Conservation (phyloP, 2,113 vertebrate genomes). For the Picathartes gymnocephalus region DNA sequence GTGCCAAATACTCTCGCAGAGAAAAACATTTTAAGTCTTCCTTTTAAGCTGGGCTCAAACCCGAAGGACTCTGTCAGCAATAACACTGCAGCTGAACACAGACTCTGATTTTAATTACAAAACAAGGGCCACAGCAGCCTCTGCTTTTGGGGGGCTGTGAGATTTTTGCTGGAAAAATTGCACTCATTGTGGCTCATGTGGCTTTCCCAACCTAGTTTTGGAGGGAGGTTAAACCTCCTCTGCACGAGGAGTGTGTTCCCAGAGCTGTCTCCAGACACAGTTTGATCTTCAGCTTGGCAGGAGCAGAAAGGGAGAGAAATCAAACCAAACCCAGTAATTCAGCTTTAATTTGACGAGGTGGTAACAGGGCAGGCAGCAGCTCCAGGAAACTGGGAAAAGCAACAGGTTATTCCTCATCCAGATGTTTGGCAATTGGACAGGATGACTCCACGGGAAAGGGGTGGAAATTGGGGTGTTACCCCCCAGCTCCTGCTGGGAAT, state of each 20-base stretch:
- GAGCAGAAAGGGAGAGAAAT: background rate
- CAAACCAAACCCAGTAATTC: background rate
- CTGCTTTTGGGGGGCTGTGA: background rate
- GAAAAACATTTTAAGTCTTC: background rate
- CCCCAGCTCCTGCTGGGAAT: background rate
- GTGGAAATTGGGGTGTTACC: background rate
- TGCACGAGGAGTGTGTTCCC: background rate
- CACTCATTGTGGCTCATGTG: background rate
- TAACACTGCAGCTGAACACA: background rate
- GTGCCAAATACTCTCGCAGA: accelerated
- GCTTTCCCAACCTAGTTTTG: background rate
- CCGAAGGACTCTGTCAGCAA: background rate
- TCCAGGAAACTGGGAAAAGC: background rate
- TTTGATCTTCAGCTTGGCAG: background rate
- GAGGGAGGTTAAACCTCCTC: background rate
- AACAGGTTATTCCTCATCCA: background rate
- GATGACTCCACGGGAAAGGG: accelerated
- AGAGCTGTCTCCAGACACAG: background rate
- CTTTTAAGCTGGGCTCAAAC: background rate
- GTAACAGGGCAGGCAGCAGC: background rate
- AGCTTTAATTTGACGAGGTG: background rate
- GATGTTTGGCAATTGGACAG: background rate
- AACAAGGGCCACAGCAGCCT: background rate
- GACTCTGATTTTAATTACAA: background rate
- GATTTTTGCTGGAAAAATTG: background rate